Percentiles rank a stretch among this genome's conserved stretches.
These are phyloP conservation scores for Actinia tenebrosa DNA, from an alignment of 64 coral and sea anemone genomes.

Conservation along the genomic window DNA sequence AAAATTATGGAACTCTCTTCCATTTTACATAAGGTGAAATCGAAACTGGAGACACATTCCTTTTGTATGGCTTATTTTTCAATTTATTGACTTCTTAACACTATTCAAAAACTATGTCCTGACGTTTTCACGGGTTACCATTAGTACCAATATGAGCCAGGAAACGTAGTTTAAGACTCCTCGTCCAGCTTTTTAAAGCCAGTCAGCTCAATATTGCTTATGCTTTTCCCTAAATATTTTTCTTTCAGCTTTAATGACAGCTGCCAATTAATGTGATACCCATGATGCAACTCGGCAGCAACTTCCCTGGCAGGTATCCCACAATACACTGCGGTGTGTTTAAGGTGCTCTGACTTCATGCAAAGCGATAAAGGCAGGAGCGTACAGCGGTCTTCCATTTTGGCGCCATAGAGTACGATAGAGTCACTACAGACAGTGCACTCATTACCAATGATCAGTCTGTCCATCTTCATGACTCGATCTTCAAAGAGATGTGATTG, in stretches of 20 bases:
- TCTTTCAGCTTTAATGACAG: background rate
- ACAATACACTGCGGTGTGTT: conserved; percentile 10
- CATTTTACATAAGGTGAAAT: no score
- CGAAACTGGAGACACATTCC: no score
- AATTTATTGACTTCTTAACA: no score
- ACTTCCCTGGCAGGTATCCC: conserved; percentile 18
- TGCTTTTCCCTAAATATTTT: background rate
- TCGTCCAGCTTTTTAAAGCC: background rate
- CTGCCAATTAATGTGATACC: conserved; percentile 12
- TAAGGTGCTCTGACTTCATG: background rate
- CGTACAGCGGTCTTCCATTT: conserved; percentile 9
- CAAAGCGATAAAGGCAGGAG: conserved; percentile 10
- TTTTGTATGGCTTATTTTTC: no score
- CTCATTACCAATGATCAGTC: background rate
- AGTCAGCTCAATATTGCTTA: background rate
- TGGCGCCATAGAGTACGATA: conserved; percentile 8
- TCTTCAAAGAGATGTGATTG: conserved; percentile 24
- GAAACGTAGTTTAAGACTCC: no score
- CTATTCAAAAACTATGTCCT: no score
- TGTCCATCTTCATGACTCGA: conserved; percentile 17
- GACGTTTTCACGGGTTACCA: no score
- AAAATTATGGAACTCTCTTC: no score
- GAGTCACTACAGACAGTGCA: conserved; percentile 9
- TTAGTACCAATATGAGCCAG: no score
- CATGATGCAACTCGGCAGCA: background rate